Evolutionary conservation across 2,113 vertebrate genomes (phyloP).

Genomic region (Menidia beryllina): DNA sequence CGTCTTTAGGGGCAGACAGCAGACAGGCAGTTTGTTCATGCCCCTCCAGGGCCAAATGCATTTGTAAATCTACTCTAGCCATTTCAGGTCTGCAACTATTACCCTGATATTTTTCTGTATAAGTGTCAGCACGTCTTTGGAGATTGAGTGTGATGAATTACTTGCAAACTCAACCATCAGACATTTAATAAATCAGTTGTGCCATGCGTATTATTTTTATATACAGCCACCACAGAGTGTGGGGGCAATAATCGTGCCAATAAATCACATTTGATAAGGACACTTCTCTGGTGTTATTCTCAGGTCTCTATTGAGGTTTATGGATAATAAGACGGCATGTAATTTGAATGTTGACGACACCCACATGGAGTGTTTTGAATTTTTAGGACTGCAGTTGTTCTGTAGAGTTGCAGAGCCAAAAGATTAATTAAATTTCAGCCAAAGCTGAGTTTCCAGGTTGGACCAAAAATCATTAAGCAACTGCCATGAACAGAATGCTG

Average conservation of each 20-base stretch:
- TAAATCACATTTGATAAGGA: slow-evolving; percentile 80
- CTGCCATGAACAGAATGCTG: slow-evolving; percentile 67
- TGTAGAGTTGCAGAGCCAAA: slow-evolving; percentile 22
- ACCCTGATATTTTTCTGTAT: slow-evolving; percentile 77
- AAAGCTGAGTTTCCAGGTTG: slow-evolving; percentile 48
- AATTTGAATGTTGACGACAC: slow-evolving; percentile 60
- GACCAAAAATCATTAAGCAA: slow-evolving; percentile 58
- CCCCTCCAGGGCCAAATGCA: slow-evolving; percentile 71
- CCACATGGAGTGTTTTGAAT: slow-evolving; percentile 28
- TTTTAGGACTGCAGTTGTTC: slow-evolving; percentile 30
- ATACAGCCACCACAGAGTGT: slow-evolving; percentile 58
- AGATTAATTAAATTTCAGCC: slow-evolving; percentile 46
- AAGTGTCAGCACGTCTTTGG: slow-evolving; percentile 71
- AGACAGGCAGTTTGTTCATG: slow-evolving; percentile 40
- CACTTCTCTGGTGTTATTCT: slow-evolving; percentile 68
- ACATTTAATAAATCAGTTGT: slow-evolving; percentile 82
- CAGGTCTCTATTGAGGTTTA: slow-evolving; percentile 54
- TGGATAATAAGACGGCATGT: slow-evolving; percentile 55
- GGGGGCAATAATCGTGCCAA: slow-evolving; percentile 74
- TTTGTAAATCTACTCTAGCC: slow-evolving; percentile 62
- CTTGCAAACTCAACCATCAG: slow-evolving; percentile 71
- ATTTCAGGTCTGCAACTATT: slow-evolving; percentile 57
- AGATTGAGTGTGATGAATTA: slow-evolving; percentile 82
- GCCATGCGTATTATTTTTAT: slow-evolving; percentile 72
- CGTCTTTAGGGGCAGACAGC: slow-evolving; percentile 43